Conservation (phyloP, 2,113 vertebrate species). For the Cairina moschata region DNA sequence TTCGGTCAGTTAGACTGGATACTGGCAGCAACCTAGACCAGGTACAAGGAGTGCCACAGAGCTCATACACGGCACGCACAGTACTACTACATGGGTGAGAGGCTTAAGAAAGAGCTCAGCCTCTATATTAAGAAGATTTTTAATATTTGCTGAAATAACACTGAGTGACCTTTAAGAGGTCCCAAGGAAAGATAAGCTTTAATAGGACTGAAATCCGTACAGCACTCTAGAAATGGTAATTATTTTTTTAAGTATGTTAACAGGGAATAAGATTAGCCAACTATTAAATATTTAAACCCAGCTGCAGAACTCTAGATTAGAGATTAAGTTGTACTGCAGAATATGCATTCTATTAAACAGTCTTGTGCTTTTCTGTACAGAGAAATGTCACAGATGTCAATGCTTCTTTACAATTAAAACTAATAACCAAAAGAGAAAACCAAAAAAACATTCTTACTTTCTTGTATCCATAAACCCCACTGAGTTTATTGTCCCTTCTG, state of each 20-base stretch:
- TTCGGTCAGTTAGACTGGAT: neutral
- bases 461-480: conserved; percentile 98
- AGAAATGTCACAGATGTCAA: neutral
- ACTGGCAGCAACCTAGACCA: neutral
- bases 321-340: conserved; percentile 8
- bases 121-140: neutral
- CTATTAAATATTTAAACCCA: neutral
- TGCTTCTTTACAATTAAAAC: neutral
- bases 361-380: neutral
- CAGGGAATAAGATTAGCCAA: neutral
- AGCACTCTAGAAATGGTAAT: neutral
- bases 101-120: neutral
- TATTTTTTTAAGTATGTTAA: neutral
- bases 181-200: neutral
- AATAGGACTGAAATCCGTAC: neutral
- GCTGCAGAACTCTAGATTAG: neutral
- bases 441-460: conserved; percentile 86
- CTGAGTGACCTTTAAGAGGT: neutral
- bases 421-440: conserved; percentile 33
- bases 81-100: neutral
- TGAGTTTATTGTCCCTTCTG: conserved; percentile 97
- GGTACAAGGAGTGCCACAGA: neutral
- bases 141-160: neutral
- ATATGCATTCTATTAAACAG: neutral
- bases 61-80: rapidly evolving